Conservation (phyloP, 1,140 invertebrate genomes). For the Polypedilum vanderplanki region DNA sequence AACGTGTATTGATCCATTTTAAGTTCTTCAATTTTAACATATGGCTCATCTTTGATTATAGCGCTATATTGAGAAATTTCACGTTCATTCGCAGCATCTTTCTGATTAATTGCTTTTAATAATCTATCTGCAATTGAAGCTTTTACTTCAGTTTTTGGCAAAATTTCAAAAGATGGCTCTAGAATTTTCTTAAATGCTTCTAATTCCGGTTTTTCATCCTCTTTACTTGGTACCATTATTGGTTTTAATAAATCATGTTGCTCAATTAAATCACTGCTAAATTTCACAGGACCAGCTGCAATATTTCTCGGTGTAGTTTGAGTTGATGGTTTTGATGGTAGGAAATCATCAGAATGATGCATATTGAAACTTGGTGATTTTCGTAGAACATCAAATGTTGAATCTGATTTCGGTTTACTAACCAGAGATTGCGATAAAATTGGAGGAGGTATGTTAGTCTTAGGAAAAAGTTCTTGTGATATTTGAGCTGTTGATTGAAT, state of each 20-base stretch:
- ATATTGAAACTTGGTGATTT: conserved; percentile 44
- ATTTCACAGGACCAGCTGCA: conserved; percentile 32
- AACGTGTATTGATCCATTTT: background rate
- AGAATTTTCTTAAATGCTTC: conserved; percentile 44
- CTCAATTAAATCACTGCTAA: conserved; percentile 16
- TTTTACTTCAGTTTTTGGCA: conserved; percentile 40
- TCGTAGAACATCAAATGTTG: conserved; percentile 38
- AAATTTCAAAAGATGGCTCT: conserved; percentile 38
- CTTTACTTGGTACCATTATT: conserved; percentile 37
- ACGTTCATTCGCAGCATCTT: conserved; percentile 37
- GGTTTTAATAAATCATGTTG: conserved; percentile 26
- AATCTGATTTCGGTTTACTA: background rate
- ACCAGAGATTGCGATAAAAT: conserved; percentile 30
- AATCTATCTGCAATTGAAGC: conserved; percentile 55
- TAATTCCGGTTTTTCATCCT: conserved; percentile 48
- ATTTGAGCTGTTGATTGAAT: conserved; percentile 24
- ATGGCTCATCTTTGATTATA: background rate
- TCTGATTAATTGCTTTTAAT: conserved; percentile 48
- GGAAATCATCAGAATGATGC: conserved; percentile 38
- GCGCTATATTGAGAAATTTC: background rate
- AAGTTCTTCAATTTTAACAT: background rate
- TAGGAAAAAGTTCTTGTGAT: conserved; percentile 30
- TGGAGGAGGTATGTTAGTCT: conserved; percentile 31
- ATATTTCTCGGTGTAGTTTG: conserved; percentile 33
- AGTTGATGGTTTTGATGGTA: conserved; percentile 26